These are phyloP conservation scores for Ennomos quercinarius DNA, from an alignment of 2,888 invertebrate genomes.

Conservation along the genomic window DNA sequence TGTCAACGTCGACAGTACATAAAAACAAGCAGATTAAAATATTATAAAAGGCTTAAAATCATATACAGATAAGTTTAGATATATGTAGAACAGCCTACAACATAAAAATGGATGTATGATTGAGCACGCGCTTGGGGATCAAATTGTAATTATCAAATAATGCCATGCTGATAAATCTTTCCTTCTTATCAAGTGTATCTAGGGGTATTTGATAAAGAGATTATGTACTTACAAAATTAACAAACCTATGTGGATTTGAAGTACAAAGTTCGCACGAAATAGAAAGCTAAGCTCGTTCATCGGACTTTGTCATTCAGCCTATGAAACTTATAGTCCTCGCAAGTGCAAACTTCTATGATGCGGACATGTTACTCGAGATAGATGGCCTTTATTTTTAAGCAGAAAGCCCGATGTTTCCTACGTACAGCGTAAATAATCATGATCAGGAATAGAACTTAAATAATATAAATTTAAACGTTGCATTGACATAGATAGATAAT, in stretches of 20 bases:
- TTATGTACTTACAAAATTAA: constrained; percentile 8
- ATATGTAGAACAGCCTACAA: constrained; percentile 6
- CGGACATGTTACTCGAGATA: no score
- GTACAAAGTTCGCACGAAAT: neutral
- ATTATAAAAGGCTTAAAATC: neutral
- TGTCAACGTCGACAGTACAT: constrained; percentile 11
- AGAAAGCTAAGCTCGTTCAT: neutral
- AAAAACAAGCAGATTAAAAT: constrained; percentile 18
- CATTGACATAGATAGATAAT: no score
- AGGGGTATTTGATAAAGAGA: constrained; percentile 10
- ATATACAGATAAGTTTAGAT: constrained; percentile 8
- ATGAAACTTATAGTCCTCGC: no score
- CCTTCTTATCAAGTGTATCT: constrained; percentile 17
- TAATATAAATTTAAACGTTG: no score
- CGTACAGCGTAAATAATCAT: no score
- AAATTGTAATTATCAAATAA: constrained; percentile 9
- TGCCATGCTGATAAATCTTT: constrained; percentile 7
- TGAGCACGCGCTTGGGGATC: constrained; percentile 14
- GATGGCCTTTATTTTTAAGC: no score
- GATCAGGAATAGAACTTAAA: no score
- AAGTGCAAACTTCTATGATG: no score
- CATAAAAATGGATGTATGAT: neutral
- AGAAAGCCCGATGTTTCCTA: no score
- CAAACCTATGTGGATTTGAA: constrained; percentile 1
- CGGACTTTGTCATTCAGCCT: no score